A percentile compares a stretch with the other conserved stretches of the same genome.
Conservation (phyloP, 2,888 invertebrate species). For the Eurytoma californica region DNA sequence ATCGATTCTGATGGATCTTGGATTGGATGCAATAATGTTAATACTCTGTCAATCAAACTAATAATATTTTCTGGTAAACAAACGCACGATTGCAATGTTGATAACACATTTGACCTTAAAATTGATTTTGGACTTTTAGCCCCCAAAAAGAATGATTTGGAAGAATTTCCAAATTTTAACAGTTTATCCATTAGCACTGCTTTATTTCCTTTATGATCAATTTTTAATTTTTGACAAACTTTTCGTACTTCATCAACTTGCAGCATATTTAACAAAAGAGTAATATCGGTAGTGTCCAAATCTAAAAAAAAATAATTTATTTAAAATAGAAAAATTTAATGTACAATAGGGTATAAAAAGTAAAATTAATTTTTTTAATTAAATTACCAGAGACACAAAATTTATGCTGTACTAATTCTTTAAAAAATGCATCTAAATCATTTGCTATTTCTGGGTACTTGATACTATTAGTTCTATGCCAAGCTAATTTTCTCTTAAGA, state of each 20-base stretch:
- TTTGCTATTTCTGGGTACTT: conserved; percentile 61
- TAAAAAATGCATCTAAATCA: conserved; percentile 60
- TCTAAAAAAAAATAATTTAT: conserved; percentile 60
- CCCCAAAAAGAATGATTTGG: conserved; percentile 64
- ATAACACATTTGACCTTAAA: conserved; percentile 56
- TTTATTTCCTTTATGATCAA: conserved; percentile 61
- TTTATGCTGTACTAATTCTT: conserved; percentile 58
- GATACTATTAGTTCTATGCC: conserved; percentile 62
- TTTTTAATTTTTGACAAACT: conserved; percentile 63
- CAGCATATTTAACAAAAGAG: conserved; percentile 62
- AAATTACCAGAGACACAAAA: conserved; percentile 57
- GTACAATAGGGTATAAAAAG: conserved; percentile 33
- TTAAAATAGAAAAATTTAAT: conserved; percentile 23
- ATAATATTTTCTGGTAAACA: conserved; percentile 59
- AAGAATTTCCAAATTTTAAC: conserved; percentile 57
- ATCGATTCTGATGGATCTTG: conserved; percentile 63
- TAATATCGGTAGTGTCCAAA: conserved; percentile 53
- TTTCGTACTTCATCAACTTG: conserved; percentile 61
- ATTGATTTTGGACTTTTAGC: conserved; percentile 60
- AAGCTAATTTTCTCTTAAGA: conserved; percentile 64
- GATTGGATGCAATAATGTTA: conserved; percentile 66
- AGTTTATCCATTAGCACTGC: conserved; percentile 58
- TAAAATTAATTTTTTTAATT: neutral
- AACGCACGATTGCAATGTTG: conserved; percentile 62
- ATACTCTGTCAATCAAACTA: conserved; percentile 64